Evolutionary conservation across 2,888 invertebrate species (phyloP), one percentile per base, ranked within the genome.

Genomic region (Zaprionus lineosus): DNA sequence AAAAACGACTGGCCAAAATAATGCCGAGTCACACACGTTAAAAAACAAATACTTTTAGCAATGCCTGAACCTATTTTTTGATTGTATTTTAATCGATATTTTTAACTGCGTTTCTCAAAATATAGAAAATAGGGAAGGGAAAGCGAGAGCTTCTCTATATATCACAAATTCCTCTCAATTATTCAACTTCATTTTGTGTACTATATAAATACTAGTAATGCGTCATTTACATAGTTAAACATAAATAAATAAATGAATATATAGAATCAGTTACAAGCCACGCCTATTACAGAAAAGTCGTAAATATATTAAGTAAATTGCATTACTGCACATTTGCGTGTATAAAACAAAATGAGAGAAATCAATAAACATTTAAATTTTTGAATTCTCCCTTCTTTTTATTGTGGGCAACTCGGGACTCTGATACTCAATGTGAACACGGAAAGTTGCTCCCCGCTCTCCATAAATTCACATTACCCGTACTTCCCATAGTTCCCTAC

Each of bases 1-100:
- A 58, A 8, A 46, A 37, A 12, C 37, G n/a, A n/a, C n/a, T n/a
- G n/a, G n/a, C n/a, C n/a, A n/a, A n/a, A n/a, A n/a, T n/a, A n/a
- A n/a, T n/a, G n/a, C n/a, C n/a, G n/a, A n/a, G n/a, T n/a, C n/a
- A n/a, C n/a, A n/a, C n/a, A n/a, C n/a, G n/a, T n/a, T n/a, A n/a
- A n/a, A n/a, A n/a, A n/a, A n/a, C n/a, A n/a, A n/a, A n/a, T n/a
- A n/a, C n/a, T n/a, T n/a, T n/a, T n/a, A n/a, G n/a, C n/a, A n/a
- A n/a, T n/a, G n/a, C n/a, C n/a, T n/a, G n/a, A n/a, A n/a, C n/a
- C n/a, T n/a, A n/a, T n/a, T n/a, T 52, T 63, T 76, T 51, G 56
- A 58, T 81, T 83, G 64, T 34, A 63, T 48, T 64, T 62, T 81
- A 78, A 84, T 84, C 82, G n/a, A 84, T 78, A 77, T 26, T 59